These are phyloP conservation scores for Umimayanthus chanpuru DNA, from an alignment of 92 coral and sea anemone genomes.

Conservation along the genomic window DNA sequence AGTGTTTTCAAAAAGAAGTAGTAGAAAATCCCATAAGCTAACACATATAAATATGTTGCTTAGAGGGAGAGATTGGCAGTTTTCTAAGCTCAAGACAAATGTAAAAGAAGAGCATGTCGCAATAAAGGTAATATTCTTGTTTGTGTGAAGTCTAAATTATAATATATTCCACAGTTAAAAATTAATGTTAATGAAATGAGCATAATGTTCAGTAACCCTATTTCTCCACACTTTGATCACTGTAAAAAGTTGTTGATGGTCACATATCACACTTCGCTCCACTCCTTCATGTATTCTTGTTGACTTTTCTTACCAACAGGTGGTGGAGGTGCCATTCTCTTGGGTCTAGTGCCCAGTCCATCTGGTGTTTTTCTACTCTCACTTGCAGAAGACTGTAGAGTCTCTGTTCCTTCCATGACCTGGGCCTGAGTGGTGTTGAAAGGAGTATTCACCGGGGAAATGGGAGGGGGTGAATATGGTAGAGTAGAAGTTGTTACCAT, in stretches of 20 bases:
- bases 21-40: too few relatives aligned
- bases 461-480: constrained; percentile 59
- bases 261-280: neutral
- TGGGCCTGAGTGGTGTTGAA: constrained; percentile 23
- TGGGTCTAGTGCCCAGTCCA: constrained; percentile 61
- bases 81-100: too few relatives aligned
- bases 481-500: constrained; percentile 1
- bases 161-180: too few relatives aligned
- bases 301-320: constrained; percentile 54
- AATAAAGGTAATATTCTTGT: too few relatives aligned
- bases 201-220: neutral
- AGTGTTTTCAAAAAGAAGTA: too few relatives aligned
- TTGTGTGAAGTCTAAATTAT: too few relatives aligned
- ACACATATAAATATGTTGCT: too few relatives aligned
- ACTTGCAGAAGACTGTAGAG: constrained; percentile 59
- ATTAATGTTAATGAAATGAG: too few relatives aligned
- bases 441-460: constrained; percentile 63
- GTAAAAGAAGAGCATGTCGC: too few relatives aligned
- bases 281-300: neutral
- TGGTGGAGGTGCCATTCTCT: constrained; percentile 85
- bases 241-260: neutral
- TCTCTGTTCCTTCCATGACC: constrained; percentile 43
- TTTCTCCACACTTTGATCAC: neutral
- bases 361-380: constrained; percentile 44
- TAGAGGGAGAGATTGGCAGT: too few relatives aligned